These are phyloP conservation scores for Sigmodon hispidus DNA, from an alignment of 2,113 vertebrate species.

Conservation along the genomic window DNA sequence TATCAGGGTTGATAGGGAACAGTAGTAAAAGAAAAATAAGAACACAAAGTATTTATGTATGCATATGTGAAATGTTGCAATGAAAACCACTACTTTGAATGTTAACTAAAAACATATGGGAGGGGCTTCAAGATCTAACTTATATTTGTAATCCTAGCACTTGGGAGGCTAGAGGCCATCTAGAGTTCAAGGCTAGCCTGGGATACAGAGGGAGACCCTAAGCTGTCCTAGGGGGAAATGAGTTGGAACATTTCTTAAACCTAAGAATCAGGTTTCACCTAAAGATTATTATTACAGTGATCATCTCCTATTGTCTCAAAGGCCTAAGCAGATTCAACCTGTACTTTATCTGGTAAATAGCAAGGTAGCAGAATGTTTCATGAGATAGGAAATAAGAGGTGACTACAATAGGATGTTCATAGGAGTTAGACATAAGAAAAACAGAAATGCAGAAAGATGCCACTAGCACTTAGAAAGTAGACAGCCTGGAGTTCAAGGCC, in stretches of 20 bases:
- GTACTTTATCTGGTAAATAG: background rate
- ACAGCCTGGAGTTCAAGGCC: background rate
- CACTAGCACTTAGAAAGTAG: background rate
- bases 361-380: background rate
- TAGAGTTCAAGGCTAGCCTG: background rate
- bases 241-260: constrained; percentile 2
- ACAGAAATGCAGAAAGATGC: background rate
- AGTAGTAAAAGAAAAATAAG: background rate
- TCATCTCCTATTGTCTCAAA: constrained; percentile 2
- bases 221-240: background rate
- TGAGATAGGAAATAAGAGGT: constrained; percentile 25
- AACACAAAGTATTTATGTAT: background rate
- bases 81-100: background rate
- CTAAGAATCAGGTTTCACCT: constrained; percentile 27
- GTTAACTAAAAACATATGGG: background rate
- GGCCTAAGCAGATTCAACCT: background rate
- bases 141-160: background rate
- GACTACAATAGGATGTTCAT: background rate
- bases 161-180: background rate
- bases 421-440: constrained; percentile 21
- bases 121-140: background rate
- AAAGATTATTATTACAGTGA: constrained; percentile 2
- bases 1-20: background rate
- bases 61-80: background rate
- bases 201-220: background rate